Base-by-base conservation (phyloP, 1,140 invertebrate species). In the Stegodyphus dumicola region DNA sequence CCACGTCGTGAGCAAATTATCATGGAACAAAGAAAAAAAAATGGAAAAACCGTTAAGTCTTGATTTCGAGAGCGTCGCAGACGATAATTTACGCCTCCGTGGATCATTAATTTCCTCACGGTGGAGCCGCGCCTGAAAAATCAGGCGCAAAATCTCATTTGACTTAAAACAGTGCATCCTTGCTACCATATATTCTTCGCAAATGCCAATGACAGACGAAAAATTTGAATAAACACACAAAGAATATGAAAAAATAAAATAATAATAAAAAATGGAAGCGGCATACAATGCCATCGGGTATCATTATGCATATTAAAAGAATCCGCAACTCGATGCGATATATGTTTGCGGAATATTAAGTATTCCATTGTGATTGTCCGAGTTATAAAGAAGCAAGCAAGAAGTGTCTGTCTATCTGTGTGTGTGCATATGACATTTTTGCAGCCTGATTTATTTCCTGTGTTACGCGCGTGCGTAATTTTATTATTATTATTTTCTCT, bases 261-360 rank as follows among this genome's bases (percentile, higher is more conserved):
- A 33, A 33, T 33, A 33, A 33, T 33, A 33, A 33, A 33, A 33
- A 33, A 33, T 33, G 33, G 75, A 49, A 60, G 75, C 56, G 6
- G 48, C 17, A 10, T 60, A 77, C 75, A 77, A 65, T 77, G 75
- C 56, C 56, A 66, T 49, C 64, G 60, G 65, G 75, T 77, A 77
- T 77, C 56, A 77, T 77, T 77, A 6, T 13, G 75, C 48, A 77
- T 77, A 77, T 66, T 77, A 66, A 77, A 48, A 33, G 60, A 53
- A 17, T 15, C 15, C 13, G 6, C 13, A 13, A 48, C 33, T 48
- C 51, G 56, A 11, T 77, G 66, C 13, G 17, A 33, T 15, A 60
- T 67, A 17, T 18, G 18, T 18, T 49, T 17, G 52, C 18, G 18
- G 75, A 51, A 77, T 77, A 77, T 77, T 66, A 65, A 77, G 56